Base-by-base conservation (phyloP, 2,888 invertebrate species). In the Trimorus sp. region DNA sequence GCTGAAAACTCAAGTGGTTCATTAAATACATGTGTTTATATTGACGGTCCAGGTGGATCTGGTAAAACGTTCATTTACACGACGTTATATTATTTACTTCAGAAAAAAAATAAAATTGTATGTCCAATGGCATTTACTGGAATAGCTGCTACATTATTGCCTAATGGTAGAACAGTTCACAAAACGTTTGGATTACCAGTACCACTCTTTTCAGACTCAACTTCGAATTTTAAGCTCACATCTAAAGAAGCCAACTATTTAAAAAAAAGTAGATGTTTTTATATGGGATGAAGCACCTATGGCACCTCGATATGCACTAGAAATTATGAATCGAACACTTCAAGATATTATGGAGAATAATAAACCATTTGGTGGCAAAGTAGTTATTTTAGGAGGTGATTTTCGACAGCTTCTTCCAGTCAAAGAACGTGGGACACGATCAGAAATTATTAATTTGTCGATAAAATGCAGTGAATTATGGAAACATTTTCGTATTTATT, bases 101-200 rank as follows among this genome's bases (percentile, higher is more conserved):
- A 86, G 83, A 63, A 80, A 15, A 12, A 62, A 51, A 65, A 54
- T 51, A 26, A 54, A 42, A 51, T 58, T 48, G 79, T 69, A 71
- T 82, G 60, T 53, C 63, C 78, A n/a, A 70, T 75, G 82, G 78
- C 78, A 16, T 82, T 78, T 51, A 78, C 82, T 15, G 78, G 78
- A 14, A 78, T 82, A 42, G 78, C 74, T 12, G 74, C 78, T 62
- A 82, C 74, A 16, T 66, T 78, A 56, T 51, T 82, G 36, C 66
- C 70, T 12, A 26, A 62, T 26, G 62, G 62, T 16, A 62, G 45
- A 16, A 62, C 62, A 5, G 62, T 48, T 8, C 62, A 62, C 12
- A 62, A 62, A 45, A 62, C 62, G 16, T 45, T 62, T 15, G 62
- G 62, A 45, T 45, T 90, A 38, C 89, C 88, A 16, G 79, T 88